phyloP scores from a whole-genome alignment of 2,797 vertebrate genomes.

The Gobio occitaniae region DNA sequence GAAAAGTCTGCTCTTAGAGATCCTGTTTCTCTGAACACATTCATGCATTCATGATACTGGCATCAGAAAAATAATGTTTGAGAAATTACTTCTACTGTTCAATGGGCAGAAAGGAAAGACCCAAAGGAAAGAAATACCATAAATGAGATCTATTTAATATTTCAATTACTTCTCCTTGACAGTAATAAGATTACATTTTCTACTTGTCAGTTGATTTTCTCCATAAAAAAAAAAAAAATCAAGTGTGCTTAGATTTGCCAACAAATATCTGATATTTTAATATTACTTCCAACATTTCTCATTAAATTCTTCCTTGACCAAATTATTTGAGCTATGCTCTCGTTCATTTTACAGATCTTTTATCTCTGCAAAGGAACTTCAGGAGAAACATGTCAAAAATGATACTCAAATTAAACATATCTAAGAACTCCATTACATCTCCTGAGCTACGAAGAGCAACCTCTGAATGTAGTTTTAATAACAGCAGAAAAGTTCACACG shows the following conservation, averaged over 20 bases:
- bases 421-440: not conserved
- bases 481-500: not conserved
- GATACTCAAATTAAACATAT: not conserved
- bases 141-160: slow-evolving; percentile 7
- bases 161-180: slow-evolving; percentile 1
- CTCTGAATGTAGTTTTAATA: slow-evolving; percentile 4
- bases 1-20: not conserved
- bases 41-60: slow-evolving; percentile 69
- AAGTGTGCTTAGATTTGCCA: not conserved
- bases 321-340: slow-evolving; percentile 4
- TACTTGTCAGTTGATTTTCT: not conserved
- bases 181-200: not conserved
- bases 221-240: not conserved
- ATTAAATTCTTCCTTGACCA: not conserved
- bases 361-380: not conserved
- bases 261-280: not conserved
- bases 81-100: slow-evolving; percentile 75
- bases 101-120: slow-evolving; percentile 74
- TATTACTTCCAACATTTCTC: not conserved
- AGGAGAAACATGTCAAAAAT: not conserved
- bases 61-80: slow-evolving; percentile 71
- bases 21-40: slow-evolving; percentile 53
- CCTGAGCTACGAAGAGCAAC: not conserved
- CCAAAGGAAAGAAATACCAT: slow-evolving; percentile 59
- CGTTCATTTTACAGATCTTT: not conserved